A percentile compares a stretch with the other conserved stretches of the same genome.
Evolutionary conservation across 2,888 invertebrate species (phyloP).

Genomic region (Herminia tarsipennalis): DNA sequence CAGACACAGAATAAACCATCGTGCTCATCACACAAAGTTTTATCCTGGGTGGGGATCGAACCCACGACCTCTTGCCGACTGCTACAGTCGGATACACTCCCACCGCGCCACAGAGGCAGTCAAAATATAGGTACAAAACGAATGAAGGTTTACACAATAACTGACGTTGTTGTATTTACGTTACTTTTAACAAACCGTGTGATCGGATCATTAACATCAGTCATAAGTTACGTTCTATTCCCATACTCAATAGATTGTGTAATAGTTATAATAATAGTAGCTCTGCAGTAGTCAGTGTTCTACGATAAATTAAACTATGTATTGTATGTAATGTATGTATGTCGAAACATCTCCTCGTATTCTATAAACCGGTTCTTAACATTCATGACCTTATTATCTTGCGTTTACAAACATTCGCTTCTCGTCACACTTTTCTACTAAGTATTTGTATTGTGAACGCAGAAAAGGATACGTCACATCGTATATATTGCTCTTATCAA

Average conservation of each 20-base stretch:
- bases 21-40: no score
- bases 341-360: slow-evolving; percentile 50
- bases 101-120: no score
- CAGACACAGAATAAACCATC: no score
- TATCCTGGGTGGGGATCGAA: no score
- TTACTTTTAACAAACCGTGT: slow-evolving; percentile 10
- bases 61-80: no score
- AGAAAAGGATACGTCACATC: slow-evolving; percentile 26
- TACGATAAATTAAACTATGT: slow-evolving; percentile 34
- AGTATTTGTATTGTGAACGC: slow-evolving; percentile 34
- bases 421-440: slow-evolving; percentile 31
- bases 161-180: background rate
- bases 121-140: background rate
- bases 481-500: slow-evolving; percentile 50
- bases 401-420: slow-evolving; percentile 53
- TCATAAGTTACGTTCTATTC: slow-evolving; percentile 16
- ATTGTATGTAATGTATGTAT: no score
- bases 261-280: slow-evolving; percentile 27
- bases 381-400: slow-evolving; percentile 62
- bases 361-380: slow-evolving; percentile 57
- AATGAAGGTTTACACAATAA: background rate
- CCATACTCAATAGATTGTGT: slow-evolving; percentile 29
- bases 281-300: slow-evolving; percentile 29
- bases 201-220: slow-evolving; percentile 14
- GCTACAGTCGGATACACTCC: no score